Base-by-base conservation (phyloP, 2,113 vertebrate genomes). In the Ivindomyrus marchei region DNA sequence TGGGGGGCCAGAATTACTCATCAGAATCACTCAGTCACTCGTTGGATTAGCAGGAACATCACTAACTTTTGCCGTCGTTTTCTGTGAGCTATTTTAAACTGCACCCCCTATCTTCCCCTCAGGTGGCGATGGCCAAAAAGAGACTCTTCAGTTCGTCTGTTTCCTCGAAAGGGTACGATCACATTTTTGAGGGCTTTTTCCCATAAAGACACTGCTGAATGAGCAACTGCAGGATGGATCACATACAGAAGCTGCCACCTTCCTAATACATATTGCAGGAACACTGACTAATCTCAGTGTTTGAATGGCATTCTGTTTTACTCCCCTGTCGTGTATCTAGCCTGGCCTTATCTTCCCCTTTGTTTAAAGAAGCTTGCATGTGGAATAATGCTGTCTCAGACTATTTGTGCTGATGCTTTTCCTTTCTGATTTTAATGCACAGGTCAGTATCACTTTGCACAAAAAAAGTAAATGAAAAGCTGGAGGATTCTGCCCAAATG, bases 121-220 rank as follows among this genome's bases (percentile, higher is more conserved):
- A 93, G 93, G 88, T 93, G 47, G 52, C 52, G 7, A 90, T 70
- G 62, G 92, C 91, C 24, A 93, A 90, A 88, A 62, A 87, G 24
- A 27, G 85, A n/a, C 58, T 91, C 42, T 92, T 93, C 58, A 90
- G 80, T 83, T 49, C 27, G 39, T 87, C 89, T 8, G 9, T 84
- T 10, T 92, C 91, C 2, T 91, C 92, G 49, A 91, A 92, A 70
- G 91, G 92, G 92, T 93, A 91, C 50, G 56, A 42, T 52, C 9
- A 4, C 27, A 89, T 88, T 46, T 56, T 2, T n/a, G 46, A 24
- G 39, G 5, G 84, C 50, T 87, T 50, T 58, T 58, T 45, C 15
- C 31, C 27, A 15, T n/a, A n/a, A 24, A 27, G 45, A 85, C 7
- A 3, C 9, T 46, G 45, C 42, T 52, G 45, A 39, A 62, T 85